These are phyloP conservation scores for Lucinisca nassula DNA, from an alignment of 2,888 invertebrate genomes.

Conservation along the genomic window DNA sequence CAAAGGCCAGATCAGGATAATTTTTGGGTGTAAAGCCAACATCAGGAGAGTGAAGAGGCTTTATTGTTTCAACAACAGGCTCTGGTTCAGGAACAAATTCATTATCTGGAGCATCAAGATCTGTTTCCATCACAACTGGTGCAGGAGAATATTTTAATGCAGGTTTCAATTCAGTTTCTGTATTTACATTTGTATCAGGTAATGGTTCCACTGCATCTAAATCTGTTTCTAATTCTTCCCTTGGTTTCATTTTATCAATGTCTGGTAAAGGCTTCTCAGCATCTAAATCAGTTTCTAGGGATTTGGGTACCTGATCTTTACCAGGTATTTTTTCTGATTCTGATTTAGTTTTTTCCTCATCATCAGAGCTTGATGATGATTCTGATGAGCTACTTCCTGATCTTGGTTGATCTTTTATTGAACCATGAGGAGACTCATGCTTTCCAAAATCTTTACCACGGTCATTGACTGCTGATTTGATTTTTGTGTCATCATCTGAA, in stretches of 20 bases:
- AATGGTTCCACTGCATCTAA: background rate
- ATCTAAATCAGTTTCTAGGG: slow-evolving; percentile 22
- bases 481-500: background rate
- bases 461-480: background rate
- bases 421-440: background rate
- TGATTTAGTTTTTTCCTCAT: background rate
- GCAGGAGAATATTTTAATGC: background rate
- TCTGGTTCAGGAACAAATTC: background rate
- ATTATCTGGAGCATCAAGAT: background rate
- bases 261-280: background rate
- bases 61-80: background rate
- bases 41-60: background rate
- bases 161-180: background rate
- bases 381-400: background rate
- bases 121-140: background rate
- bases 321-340: background rate
- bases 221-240: background rate
- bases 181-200: too few relatives aligned
- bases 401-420: background rate
- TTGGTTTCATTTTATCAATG: background rate
- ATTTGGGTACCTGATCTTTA: background rate
- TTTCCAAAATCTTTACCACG: background rate
- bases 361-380: background rate
- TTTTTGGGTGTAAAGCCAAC: background rate
- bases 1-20: slow-evolving; percentile 8